Base-by-base conservation (phyloP, 2,113 vertebrate genomes). In the Campylomormyrus tamandua region DNA sequence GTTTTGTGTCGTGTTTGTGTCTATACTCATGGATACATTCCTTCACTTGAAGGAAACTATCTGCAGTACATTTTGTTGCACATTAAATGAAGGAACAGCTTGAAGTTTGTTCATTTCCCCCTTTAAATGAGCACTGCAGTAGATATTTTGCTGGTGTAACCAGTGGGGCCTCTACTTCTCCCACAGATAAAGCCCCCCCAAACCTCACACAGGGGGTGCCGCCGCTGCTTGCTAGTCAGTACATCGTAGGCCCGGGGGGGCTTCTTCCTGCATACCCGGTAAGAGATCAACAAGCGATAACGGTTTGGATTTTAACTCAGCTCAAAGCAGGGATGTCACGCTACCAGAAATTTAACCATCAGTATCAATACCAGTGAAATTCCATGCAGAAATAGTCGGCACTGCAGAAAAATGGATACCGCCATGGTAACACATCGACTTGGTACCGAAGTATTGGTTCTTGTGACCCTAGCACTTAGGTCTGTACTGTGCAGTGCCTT, bases 211-310 rank as follows among this genome's bases (percentile, higher is more conserved):
- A 98, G 93, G 98, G 98, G 89, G 96, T 98, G 31, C 97, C 98
- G 0, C 98, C 98, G 39, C 94, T 99, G 89, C 95, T 99, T 93
- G 96, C 97, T 93, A 99, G 97, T 95, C 98, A 99, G 96, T 99
- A 99, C 95, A 98, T 99, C 93, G 96, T 99, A 96, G 98, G 98
- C 93, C 98, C 98, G 31, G 97, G 98, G 95, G 98, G 98, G 92
- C 96, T 99, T 91, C 97, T 99, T 62, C 98, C 98, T 92, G 98
- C 98, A 89, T 99, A 99, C 92, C 97, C 98, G 94, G 98, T 99
- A 97, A 97, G 96, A 42, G 35, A 19, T 70, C 3, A 31, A 31
- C 62, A 13, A 0, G 3, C 27, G 9, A 13, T 70, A 11, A 27
- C 31, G 27, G 10, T 70, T 70, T 70, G n/a, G 62, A 66, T 66